Evolutionary conservation across 1,140 invertebrate species (phyloP).

Genomic region (Vollenhovia emeryi): DNA sequence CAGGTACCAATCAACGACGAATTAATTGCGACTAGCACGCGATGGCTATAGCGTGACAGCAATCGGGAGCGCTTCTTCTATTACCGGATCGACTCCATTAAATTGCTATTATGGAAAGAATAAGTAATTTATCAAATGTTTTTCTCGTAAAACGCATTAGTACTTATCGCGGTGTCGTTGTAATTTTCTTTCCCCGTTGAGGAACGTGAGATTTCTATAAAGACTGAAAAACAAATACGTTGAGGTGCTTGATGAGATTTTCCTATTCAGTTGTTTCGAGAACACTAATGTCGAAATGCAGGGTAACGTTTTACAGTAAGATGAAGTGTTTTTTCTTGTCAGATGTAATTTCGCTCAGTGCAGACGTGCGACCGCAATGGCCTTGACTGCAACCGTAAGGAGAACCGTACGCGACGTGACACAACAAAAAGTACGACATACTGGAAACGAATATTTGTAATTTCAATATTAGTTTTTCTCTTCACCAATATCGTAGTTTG

Average conservation of each 20-base stretch:
- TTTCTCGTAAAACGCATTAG: background rate
- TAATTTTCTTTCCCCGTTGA: background rate
- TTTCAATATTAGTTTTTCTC: background rate
- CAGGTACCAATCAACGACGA: background rate
- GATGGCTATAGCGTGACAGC: background rate
- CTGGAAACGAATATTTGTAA: background rate
- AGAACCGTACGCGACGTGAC: background rate
- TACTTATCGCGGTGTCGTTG: background rate
- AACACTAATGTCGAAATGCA: background rate
- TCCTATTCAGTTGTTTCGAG: background rate
- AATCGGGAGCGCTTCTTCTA: background rate
- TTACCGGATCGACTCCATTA: background rate
- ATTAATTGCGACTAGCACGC: conserved; percentile 19
- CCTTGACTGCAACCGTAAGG: background rate
- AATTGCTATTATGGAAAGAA: background rate
- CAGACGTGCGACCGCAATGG: background rate
- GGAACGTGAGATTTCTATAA: background rate
- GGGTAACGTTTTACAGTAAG: too few relatives aligned
- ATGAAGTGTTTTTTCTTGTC: background rate
- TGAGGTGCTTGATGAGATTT: background rate
- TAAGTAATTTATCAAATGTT: background rate
- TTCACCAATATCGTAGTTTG: background rate
- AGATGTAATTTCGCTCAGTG: background rate
- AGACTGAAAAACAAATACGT: background rate
- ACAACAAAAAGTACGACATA: background rate